These are phyloP conservation scores for Machimus rusticus DNA, from an alignment of 2,888 invertebrate genomes.

Conservation along the genomic window DNA sequence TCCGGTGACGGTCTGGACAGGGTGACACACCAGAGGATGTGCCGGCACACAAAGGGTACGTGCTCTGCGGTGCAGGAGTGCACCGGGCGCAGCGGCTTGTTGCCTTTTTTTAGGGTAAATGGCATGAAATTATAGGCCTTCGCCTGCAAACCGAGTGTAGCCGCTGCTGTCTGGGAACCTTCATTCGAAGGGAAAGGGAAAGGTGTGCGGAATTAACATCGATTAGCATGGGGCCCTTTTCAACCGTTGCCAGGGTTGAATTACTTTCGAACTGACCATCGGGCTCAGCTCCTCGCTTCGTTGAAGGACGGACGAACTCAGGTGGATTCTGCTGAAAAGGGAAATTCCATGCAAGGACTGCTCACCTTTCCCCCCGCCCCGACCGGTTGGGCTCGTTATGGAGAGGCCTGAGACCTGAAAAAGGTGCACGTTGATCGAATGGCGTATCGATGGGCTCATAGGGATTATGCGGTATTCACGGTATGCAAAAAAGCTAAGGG, in stretches of 20 bases:
- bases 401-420: not conserved
- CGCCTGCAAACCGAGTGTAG: not conserved
- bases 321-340: not conserved
- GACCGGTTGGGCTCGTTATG: not conserved
- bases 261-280: not conserved
- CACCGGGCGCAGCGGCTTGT: not conserved
- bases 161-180: not conserved
- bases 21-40: not conserved
- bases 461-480: not conserved
- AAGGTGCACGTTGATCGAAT: not conserved
- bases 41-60: not conserved
- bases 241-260: not conserved
- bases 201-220: not conserved
- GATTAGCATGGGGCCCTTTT: not conserved
- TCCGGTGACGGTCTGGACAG: not conserved
- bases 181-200: not conserved
- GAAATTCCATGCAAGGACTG: not conserved
- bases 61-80: not conserved
- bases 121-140: not conserved
- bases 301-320: not conserved
- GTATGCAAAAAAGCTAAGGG: not conserved
- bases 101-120: not conserved
- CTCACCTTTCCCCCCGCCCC: not conserved
- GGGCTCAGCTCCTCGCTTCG: not conserved
- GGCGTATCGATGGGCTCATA: not conserved